Conservation (phyloP, 2,113 vertebrate genomes). For the Dicrurus megarhynchus region DNA sequence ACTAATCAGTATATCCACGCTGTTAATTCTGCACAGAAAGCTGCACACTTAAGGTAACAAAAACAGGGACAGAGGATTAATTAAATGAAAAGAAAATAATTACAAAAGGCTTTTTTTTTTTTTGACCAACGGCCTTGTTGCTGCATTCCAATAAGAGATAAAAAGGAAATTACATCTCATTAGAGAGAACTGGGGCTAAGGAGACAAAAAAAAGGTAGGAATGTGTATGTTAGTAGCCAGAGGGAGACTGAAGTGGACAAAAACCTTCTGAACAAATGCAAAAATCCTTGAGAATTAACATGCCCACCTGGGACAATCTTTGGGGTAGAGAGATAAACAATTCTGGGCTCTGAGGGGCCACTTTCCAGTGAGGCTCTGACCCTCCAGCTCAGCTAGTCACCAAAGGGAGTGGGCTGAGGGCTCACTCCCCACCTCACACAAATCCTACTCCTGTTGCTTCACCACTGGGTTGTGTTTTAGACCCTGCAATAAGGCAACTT, state of each 20-base stretch:
- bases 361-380: not conserved
- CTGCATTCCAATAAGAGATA: not conserved
- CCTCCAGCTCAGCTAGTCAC: not conserved
- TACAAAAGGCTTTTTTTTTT: not conserved
- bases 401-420: not conserved
- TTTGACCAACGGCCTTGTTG: not conserved
- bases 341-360: not conserved
- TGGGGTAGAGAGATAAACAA: not conserved
- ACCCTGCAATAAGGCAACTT: not conserved
- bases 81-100: not conserved
- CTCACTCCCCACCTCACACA: not conserved
- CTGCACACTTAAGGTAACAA: not conserved
- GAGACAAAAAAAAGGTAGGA: not conserved
- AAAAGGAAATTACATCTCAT: not conserved
- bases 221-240: not conserved
- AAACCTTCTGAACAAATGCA: not conserved
- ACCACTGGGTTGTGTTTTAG: not conserved
- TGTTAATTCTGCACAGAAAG: not conserved
- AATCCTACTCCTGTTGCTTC: not conserved
- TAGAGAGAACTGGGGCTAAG: not conserved
- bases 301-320: not conserved
- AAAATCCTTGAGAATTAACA: not conserved
- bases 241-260: not conserved
- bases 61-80: not conserved
- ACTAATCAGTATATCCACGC: accelerated